phyloP scores from a whole-genome alignment of 1,140 invertebrate species.

The Venustaconcha ellipsiformis region DNA sequence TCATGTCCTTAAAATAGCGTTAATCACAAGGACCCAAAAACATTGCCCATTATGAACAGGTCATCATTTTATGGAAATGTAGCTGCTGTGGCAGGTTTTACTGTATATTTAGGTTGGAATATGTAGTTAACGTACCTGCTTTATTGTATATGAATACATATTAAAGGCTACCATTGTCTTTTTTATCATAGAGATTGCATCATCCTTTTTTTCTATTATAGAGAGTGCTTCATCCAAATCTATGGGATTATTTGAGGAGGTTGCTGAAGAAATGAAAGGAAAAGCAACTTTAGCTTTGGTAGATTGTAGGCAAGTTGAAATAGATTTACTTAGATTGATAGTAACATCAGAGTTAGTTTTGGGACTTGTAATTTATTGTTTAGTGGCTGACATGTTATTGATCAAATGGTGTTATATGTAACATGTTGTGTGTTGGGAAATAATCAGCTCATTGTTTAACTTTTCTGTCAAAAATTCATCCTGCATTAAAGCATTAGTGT shows the following conservation, averaged over 20 bases:
- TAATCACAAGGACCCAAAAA: too few species aligned
- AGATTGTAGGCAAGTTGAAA: conserved; percentile 61
- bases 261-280: conserved; percentile 63
- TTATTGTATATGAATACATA: not conserved
- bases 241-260: conserved; percentile 51
- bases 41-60: too few species aligned
- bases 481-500: too few species aligned
- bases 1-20: too few species aligned
- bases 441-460: too few species aligned
- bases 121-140: not conserved
- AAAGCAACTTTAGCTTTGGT: conserved; percentile 61
- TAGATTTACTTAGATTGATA: not conserved
- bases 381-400: not conserved
- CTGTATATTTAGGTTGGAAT: not conserved
- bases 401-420: not conserved
- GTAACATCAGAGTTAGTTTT: not conserved
- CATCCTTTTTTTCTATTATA: conserved; percentile 36
- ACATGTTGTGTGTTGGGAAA: too few species aligned
- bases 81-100: not conserved
- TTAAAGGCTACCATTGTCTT: not conserved
- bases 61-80: not conserved
- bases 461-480: too few species aligned
- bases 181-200: not conserved
- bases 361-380: not conserved
- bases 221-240: conserved; percentile 55